These are phyloP conservation scores for Chesias legatella DNA, from an alignment of 2,888 invertebrate species.

Conservation along the genomic window DNA sequence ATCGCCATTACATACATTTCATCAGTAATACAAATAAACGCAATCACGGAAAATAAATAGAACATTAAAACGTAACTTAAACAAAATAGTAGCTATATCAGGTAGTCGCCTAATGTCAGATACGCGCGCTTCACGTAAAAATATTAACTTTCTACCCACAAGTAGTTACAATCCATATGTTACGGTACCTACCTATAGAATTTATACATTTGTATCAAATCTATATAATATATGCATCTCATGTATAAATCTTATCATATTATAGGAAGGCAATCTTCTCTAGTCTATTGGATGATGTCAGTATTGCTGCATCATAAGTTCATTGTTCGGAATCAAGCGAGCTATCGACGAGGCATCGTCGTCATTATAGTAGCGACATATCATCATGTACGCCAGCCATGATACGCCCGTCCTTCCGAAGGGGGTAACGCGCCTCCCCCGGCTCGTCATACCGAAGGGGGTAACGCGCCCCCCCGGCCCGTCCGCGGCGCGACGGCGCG, in stretches of 20 bases:
- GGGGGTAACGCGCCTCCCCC: too few relatives aligned
- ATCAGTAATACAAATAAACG: constrained; percentile 15
- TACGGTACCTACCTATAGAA: constrained; percentile 23
- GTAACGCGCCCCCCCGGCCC: too few relatives aligned
- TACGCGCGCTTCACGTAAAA: constrained; percentile 19
- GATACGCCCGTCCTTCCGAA: too few relatives aligned
- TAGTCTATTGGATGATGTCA: constrained; percentile 23
- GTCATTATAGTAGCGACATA: too few relatives aligned
- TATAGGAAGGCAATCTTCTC: constrained; percentile 42
- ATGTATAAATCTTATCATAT: constrained; percentile 38
- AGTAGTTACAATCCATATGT: constrained; percentile 18
- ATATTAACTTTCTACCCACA: constrained; percentile 23
- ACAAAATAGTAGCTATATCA: neutral
- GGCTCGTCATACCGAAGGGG: too few relatives aligned
- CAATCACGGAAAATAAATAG: constrained; percentile 34
- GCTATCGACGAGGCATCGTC: too few relatives aligned
- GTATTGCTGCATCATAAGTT: constrained; percentile 2
- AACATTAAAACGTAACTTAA: constrained; percentile 24
- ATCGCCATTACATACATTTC: constrained; percentile 12
- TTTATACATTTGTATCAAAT: constrained; percentile 49
- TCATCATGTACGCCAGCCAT: too few relatives aligned
- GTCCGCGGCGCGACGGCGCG: too few relatives aligned
- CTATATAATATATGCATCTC: constrained; percentile 46
- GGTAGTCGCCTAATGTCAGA: neutral
- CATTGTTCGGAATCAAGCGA: too few relatives aligned